phyloP scores from a whole-genome alignment of 1,140 invertebrate species.

The Aphelenchoides besseyi region DNA sequence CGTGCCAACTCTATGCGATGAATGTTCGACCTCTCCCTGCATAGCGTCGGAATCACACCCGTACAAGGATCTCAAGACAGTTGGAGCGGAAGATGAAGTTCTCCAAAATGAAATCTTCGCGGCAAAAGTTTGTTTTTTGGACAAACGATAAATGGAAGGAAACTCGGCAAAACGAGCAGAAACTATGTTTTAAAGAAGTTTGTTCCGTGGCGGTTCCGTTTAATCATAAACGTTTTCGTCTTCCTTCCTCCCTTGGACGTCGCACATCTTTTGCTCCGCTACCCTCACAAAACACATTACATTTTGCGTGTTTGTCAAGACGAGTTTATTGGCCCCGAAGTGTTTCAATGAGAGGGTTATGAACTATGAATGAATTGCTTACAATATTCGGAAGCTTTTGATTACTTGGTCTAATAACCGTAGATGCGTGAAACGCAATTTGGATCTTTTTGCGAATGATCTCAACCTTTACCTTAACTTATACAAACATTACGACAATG shows the following conservation, averaged over 20 bases:
- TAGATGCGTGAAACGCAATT: too few species aligned
- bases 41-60: not conserved
- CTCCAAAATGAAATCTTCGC: not conserved
- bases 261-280: not conserved
- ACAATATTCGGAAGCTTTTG: too few species aligned
- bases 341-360: not conserved
- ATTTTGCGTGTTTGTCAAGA: constrained; percentile 3
- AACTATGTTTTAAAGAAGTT: not conserved
- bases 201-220: constrained; percentile 1
- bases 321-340: not conserved
- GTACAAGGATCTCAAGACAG: not conserved
- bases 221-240: constrained; percentile 3
- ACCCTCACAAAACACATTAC: not conserved
- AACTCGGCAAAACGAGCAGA: not conserved
- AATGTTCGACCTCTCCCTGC: not conserved
- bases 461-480: not conserved
- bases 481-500: not conserved
- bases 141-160: not conserved
- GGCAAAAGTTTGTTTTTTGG: not conserved
- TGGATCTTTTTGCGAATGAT: too few species aligned
- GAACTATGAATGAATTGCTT: not conserved
- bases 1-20: not conserved
- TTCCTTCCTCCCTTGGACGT: not conserved
- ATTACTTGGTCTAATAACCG: too few species aligned
- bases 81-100: not conserved